Base-by-base conservation (phyloP, 2,113 vertebrate genomes). In the Progne subis region DNA sequence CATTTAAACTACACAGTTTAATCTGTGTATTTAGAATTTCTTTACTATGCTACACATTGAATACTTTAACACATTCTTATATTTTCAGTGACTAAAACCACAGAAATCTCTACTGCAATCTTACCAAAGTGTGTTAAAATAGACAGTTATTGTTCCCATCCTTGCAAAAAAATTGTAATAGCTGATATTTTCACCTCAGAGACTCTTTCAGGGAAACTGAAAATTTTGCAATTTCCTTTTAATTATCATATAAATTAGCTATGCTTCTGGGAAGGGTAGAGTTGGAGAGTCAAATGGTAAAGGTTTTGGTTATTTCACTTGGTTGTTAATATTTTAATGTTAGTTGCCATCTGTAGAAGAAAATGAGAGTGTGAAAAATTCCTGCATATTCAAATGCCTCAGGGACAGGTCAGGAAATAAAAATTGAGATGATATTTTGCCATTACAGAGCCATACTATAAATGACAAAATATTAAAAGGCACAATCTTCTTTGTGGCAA, bases 191-290 rank as follows among this genome's bases (percentile, higher is more conserved):
- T 77, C 59, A 78, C 61, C 78, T 71, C 46, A 67, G 49, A 86
- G 52, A 64, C 68, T 89, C 44, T 86, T 89, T n/a, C 31, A 60
- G 24, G 5, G 29, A 64, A 85, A 56, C 25, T 67, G 3, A 47
- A 69, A 68, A 52, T n/a, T 74, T 92, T 82, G 63, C 65, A 56
- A 18, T 97, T 92, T 95, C 59, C 28, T 94, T 85, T 87, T 69
- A 89, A 87, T 91, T 92, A 65, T 86, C 67, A 79, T 72, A 80
- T 85, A 95, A 89, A 94, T 76, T 84, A 94, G 16, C 32, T 90
- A 7, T 56, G 34, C 50, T 85, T 89, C 75, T 82, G 47, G 50
- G 82, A 75, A 68, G 37, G n/a, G 28, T 76, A 57, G 41, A 60
- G 6, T 25, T 81, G 26, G 60, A 63, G 39, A 69, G 18, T 76